A percentile compares a stretch with the other conserved stretches of the same genome.
Conservation (phyloP, 30 jellyfish, hydroid and myxozoan species). For the Chrysaora quinquecirrha region DNA sequence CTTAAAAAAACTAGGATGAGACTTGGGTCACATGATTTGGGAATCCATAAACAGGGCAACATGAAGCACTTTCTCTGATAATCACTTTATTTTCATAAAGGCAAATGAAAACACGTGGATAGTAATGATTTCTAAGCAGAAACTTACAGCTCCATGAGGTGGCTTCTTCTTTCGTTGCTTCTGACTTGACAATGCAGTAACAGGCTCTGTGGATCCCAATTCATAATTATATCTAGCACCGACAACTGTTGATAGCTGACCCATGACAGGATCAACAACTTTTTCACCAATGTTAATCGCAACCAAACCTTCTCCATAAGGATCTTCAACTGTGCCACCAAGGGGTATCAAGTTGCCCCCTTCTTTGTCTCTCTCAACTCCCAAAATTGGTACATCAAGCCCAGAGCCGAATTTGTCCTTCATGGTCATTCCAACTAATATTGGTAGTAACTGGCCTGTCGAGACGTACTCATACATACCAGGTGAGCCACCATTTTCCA, state of each 20-base stretch:
- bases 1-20: no score
- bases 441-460: constrained; percentile 94
- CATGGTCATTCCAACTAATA: constrained; percentile 89
- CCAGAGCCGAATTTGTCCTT: constrained; percentile 97
- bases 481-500: constrained; percentile 96
- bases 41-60: no score
- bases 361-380: constrained; percentile 83
- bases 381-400: constrained; percentile 91
- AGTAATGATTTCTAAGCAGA: background rate
- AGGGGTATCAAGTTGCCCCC: constrained; percentile 86
- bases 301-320: constrained; percentile 89
- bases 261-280: constrained; percentile 87
- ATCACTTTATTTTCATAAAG: no score
- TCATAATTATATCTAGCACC: constrained; percentile 87
- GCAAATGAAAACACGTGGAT: background rate
- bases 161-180: constrained; percentile 78
- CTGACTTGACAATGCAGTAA: constrained; percentile 72
- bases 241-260: constrained; percentile 68
- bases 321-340: constrained; percentile 97
- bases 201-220: constrained; percentile 87
- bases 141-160: constrained; percentile 87
- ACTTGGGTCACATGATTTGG: no score
- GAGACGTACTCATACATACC: constrained; percentile 92
- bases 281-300: constrained; percentile 90
- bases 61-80: no score